Evolutionary conservation across 2,888 invertebrate species (phyloP).

Genomic region (Agrilus biguttatus): DNA sequence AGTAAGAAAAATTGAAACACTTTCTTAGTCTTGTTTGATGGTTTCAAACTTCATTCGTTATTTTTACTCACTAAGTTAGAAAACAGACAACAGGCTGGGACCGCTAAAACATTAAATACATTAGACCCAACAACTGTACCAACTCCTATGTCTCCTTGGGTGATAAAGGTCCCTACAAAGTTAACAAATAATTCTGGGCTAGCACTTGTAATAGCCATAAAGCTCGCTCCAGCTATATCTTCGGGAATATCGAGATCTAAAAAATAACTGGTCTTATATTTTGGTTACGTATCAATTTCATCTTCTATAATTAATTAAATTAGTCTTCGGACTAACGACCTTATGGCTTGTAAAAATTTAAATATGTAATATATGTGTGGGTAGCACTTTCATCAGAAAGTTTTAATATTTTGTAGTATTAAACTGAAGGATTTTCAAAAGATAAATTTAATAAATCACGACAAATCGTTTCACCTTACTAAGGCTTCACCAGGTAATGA

Average conservation of each 20-base stretch:
- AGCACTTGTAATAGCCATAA: constrained; percentile 75
- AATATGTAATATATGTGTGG: no score
- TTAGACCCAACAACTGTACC: constrained; percentile 60
- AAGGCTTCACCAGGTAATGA: no score
- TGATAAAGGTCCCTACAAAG: constrained; percentile 59
- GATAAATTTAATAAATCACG: no score
- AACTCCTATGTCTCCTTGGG: constrained; percentile 55
- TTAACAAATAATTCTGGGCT: constrained; percentile 72
- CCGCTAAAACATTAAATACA: constrained; percentile 57
- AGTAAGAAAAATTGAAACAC: no score
- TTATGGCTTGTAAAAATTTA: no score
- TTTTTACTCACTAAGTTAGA: not conserved
- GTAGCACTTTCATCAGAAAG: no score
- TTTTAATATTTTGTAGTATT: no score
- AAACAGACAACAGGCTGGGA: constrained; percentile 46
- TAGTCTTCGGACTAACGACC: no score
- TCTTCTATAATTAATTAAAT: not conserved
- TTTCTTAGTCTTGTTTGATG: not conserved
- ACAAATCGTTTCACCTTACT: no score
- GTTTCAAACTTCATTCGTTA: not conserved
- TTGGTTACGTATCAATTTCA: no score
- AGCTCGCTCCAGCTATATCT: constrained; percentile 72
- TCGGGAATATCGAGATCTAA: constrained; percentile 44
- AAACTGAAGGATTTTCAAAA: no score
- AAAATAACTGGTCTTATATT: not conserved